Evolutionary conservation across 2,797 vertebrate species (phyloP), one percentile per base, ranked within the genome.

Genomic region (Catostomus latipinnis): DNA sequence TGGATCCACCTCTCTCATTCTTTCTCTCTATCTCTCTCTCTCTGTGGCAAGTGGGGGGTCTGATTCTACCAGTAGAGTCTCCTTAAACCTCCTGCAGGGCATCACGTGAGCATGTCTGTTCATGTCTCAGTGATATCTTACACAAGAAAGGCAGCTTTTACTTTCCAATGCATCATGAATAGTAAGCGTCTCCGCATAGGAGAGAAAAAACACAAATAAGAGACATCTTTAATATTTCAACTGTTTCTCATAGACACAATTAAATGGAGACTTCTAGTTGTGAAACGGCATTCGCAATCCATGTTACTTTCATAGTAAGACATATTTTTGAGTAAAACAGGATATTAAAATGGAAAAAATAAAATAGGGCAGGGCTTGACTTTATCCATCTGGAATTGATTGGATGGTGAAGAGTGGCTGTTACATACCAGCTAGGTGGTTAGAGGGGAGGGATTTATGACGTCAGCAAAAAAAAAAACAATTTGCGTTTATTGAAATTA

Each of bases 1-100:
- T 34, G 57, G 46, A 62, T 52, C 18, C 48, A 62, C 18, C 58
- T 61, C 16, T 16, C 5, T 50, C 10, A n/a, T 8, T 67, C 10
- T 6, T 6, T 12, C 34, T n/a, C 22, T 43, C 52, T 71, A 8
- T 49, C 54, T 12, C 43, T 48, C 14, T 9, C 2, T 14, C 56
- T 46, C 57, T 73, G 14, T 8, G 61, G 71, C 57, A 61, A 66
- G 50, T 45, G 73, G 73, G 73, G 73, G 61, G n/a, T 56, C 61
- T 66, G 50, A 54, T 75, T 65, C 8, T 73, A n/a, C 16, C 12
- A 34, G 34, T 34, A 34, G 34, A 34, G 0, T 60, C 56, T 65
- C 73, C n/a, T 66, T 50, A 46, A 56, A 75, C 6, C 73, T 54
- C 73, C 73, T 50, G 73, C 73, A 66, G 73, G 73, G 73, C 73